These are phyloP conservation scores for Cetonia aurata DNA, from an alignment of 2,888 invertebrate genomes.

Conservation along the genomic window DNA sequence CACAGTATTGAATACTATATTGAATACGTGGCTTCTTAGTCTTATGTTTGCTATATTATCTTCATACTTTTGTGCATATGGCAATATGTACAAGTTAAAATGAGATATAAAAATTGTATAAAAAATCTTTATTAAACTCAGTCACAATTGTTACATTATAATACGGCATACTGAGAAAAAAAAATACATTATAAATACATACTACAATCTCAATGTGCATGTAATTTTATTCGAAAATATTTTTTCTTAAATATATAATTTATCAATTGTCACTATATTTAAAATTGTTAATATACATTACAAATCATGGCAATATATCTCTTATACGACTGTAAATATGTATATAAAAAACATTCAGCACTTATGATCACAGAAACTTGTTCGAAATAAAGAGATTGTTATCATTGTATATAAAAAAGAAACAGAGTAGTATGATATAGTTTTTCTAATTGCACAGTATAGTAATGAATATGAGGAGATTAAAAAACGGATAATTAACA, in stretches of 20 bases:
- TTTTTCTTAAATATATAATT: slow-evolving; percentile 1
- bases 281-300: slow-evolving; percentile 27
- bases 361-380: slow-evolving; percentile 39
- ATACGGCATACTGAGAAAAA: slow-evolving; percentile 24
- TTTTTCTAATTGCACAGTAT: slow-evolving; percentile 10
- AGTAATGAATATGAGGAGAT: not conserved
- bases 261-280: slow-evolving; percentile 12
- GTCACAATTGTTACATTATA: slow-evolving; percentile 43
- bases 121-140: slow-evolving; percentile 47
- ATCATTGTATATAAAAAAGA: slow-evolving; percentile 10
- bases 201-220: not conserved
- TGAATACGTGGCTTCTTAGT: no score
- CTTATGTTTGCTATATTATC: no score
- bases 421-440: not conserved
- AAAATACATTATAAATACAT: slow-evolving; percentile 35
- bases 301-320: slow-evolving; percentile 34
- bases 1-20: no score
- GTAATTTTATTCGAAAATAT: slow-evolving; percentile 8
- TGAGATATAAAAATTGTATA: slow-evolving; percentile 24
- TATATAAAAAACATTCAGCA: slow-evolving; percentile 32
- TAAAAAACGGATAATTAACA: slow-evolving; percentile 8
- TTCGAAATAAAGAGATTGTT: slow-evolving; percentile 21
- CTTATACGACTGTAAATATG: slow-evolving; percentile 22
- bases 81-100: not conserved
- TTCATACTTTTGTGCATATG: no score